Conservation (phyloP, 2,888 invertebrate genomes). For the Pinctada fucata region DNA sequence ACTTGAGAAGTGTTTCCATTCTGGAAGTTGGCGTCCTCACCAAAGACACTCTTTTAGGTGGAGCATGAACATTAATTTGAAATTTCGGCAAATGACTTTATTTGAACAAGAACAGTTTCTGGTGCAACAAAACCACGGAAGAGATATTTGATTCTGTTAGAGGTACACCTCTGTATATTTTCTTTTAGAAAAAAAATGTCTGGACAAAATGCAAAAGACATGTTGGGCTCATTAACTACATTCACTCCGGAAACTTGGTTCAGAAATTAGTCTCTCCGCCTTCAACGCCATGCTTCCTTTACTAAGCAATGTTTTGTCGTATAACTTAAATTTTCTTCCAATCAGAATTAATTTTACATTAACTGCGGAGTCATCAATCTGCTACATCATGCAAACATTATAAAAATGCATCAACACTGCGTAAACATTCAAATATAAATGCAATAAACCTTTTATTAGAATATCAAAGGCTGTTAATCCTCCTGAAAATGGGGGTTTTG, state of each 20-base stretch:
- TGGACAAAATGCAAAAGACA: not conserved
- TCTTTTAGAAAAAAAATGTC: no score
- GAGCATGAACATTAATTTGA: not conserved
- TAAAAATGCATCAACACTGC: not conserved
- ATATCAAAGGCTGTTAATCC: not conserved
- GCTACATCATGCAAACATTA: not conserved
- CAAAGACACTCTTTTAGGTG: not conserved
- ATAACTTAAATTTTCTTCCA: not conserved
- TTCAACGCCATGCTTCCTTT: not conserved
- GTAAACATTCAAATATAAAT: conserved; percentile 1
- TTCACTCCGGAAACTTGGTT: not conserved
- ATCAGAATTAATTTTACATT: not conserved
- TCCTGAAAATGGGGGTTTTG: not conserved
- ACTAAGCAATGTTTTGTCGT: not conserved
- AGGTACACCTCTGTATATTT: no score
- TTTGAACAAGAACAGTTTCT: not conserved
- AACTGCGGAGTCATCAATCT: not conserved
- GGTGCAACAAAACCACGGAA: not conserved
- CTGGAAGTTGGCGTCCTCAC: no score
- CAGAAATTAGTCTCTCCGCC: not conserved
- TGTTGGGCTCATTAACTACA: not conserved
- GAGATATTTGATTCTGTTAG: no score
- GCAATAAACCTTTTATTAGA: not conserved
- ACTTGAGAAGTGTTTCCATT: no score
- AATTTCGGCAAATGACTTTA: not conserved